Evolutionary conservation across 2,888 invertebrate genomes (phyloP).

Genomic region (Dasysyrphus albostriatus): DNA sequence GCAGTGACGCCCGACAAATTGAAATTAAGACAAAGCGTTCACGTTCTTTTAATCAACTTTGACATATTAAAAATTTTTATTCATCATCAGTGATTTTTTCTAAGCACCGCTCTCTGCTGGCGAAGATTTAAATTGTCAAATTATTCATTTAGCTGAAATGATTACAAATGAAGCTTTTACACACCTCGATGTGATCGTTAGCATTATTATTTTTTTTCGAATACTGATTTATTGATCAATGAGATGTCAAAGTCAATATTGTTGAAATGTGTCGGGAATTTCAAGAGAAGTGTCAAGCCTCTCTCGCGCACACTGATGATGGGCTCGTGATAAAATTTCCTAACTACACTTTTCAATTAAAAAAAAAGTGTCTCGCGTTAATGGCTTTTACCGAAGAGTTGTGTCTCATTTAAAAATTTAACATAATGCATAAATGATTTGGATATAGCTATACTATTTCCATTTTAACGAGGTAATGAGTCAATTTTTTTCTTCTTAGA

Average conservation of each 20-base stretch:
- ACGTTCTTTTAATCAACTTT: background rate
- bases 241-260: conserved; percentile 36
- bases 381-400: conserved; percentile 24
- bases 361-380: conserved; percentile 49
- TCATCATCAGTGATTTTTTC: conserved; percentile 42
- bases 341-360: conserved; percentile 46
- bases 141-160: conserved; percentile 39
- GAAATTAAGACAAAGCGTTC: too few relatives aligned
- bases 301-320: background rate
- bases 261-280: conserved; percentile 54
- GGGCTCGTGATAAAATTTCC: conserved; percentile 48
- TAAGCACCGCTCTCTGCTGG: conserved; percentile 54
- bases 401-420: conserved; percentile 32
- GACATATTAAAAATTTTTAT: conserved; percentile 12
- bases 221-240: conserved; percentile 42
- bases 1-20: too few relatives aligned
- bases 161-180: conserved; percentile 52
- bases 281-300: conserved; percentile 43
- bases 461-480: conserved; percentile 15
- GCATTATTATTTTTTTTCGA: conserved; percentile 45
- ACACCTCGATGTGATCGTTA: conserved; percentile 46
- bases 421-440: conserved; percentile 17
- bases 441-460: background rate
- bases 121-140: conserved; percentile 43
- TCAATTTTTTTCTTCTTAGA: conserved; percentile 13